Percentiles rank a stretch among this genome's conserved stretches.
These are phyloP conservation scores for Diaperis boleti DNA, from an alignment of 2,888 invertebrate species.

Conservation along the genomic window DNA sequence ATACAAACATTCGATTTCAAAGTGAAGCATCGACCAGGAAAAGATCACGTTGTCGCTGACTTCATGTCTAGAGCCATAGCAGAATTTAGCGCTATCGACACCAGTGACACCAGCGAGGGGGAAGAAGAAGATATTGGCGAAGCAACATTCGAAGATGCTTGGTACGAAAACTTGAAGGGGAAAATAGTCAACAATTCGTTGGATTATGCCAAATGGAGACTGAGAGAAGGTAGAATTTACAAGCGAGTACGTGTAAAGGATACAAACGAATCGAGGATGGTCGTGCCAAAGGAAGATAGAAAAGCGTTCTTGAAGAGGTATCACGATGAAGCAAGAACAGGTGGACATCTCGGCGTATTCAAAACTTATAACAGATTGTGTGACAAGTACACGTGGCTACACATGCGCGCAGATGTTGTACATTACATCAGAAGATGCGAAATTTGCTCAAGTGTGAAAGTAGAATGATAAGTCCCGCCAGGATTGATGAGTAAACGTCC, in stretches of 20 bases:
- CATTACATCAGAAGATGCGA: slow-evolving; percentile 25
- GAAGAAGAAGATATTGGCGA: no score
- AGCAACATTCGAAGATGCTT: no score
- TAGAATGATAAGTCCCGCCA: slow-evolving; percentile 25
- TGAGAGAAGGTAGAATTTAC: not conserved
- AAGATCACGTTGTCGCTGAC: not conserved
- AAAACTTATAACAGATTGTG: slow-evolving; percentile 36
- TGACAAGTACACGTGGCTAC: slow-evolving; percentile 31
- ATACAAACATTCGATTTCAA: not conserved
- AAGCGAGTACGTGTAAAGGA: not conserved
- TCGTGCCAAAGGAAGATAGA: not conserved
- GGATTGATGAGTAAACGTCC: slow-evolving; percentile 34
- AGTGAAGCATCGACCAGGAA: not conserved
- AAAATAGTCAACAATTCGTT: no score
- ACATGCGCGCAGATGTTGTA: slow-evolving; percentile 30
- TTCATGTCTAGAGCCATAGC: not conserved
- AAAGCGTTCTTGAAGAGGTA: not conserved
- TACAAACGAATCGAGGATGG: not conserved
- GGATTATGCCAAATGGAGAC: not conserved
- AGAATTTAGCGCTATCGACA: not conserved
- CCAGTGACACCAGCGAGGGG: no score
- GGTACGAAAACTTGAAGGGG: not conserved
- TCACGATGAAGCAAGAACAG: slow-evolving; percentile 3
- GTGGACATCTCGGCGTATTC: slow-evolving; percentile 36
- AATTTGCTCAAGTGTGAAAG: slow-evolving; percentile 23